Evolutionary conservation across 2,888 invertebrate species (phyloP), one percentile per base, ranked within the genome.

Genomic region (Nomada hirtipes): DNA sequence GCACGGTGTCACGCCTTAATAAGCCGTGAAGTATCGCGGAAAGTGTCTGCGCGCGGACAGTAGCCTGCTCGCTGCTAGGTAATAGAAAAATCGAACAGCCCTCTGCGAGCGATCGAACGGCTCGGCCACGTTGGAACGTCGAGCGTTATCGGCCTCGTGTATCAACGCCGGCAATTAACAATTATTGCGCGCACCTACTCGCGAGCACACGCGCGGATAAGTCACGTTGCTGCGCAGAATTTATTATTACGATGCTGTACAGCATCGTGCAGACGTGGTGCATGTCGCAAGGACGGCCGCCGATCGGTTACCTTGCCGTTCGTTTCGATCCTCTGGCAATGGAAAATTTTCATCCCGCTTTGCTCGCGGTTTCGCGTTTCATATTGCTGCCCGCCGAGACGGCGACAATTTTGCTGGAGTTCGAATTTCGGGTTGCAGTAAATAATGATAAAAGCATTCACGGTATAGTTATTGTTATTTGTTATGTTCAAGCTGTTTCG

Each of bases 141-240:
- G 55, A 11, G 65, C 60, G 68, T 65, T 89, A 88, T 88, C 88
- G 71, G 84, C 72, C 79, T 64, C 72, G 74, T 79, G 83, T 88
- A 89, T 89, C 88, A 76, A 83, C 82, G 76, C 81, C 82, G 85
- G 83, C 90, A 88, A 90, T 90, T 90, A 89, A 89, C 86, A 90
- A 90, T 91, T 89, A 89, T 89, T 83, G 85, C 83, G 89, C 84
- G 86, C 84, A 86, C 79, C 84, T 83, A 85, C 83, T 72, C 77
- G 79, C 79, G 82, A 73, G 81, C 81, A 76, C 15, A 76, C 72
- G 60, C 83, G 59, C 70, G 89, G 88, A 90, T 91, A 92, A 92
- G 92, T 92, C 91, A 91, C 91, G 92, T 91, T 91, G 91, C 89
- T 82, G 88, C 88, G 82, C 90, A 87, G 92, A 91, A 91, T 91